Percentiles rank a stretch among this genome's conserved stretches.
phyloP scores from a whole-genome alignment of 1,140 invertebrate genomes.

The Drosophila sechellia region DNA sequence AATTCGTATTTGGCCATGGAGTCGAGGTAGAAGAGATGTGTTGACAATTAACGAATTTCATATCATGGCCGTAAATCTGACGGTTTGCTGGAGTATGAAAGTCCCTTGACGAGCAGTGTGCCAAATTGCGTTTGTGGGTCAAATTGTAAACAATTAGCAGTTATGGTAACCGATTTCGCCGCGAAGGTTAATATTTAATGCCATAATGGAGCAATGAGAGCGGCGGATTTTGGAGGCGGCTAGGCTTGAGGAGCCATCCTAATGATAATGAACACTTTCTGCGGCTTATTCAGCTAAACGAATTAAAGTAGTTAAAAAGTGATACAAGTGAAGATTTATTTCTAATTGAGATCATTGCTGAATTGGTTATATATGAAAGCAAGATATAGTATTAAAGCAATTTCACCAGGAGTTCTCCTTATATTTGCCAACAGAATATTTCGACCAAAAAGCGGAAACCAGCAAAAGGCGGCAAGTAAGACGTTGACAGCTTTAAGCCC shows the following conservation, averaged over 20 bases:
- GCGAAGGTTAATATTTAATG: conserved; percentile 37
- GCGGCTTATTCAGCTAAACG: background rate
- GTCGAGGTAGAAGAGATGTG: conserved; percentile 20
- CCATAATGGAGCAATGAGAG: conserved; percentile 48
- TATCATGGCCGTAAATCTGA: conserved; percentile 66
- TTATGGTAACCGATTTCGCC: conserved; percentile 33
- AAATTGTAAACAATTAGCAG: conserved; percentile 60
- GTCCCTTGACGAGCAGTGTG: conserved; percentile 26
- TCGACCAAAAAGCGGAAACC: background rate
- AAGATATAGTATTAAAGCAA: too few species aligned
- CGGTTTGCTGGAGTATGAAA: conserved; percentile 34
- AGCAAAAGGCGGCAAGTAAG: background rate
- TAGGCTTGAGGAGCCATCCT: conserved; percentile 16
- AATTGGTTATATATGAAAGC: too few species aligned
- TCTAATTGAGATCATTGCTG: too few species aligned
- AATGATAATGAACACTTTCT: conserved; percentile 26
- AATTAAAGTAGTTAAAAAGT: background rate
- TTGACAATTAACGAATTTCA: conserved; percentile 72
- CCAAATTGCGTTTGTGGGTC: conserved; percentile 55
- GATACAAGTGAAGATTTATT: background rate
- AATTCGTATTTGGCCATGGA: conserved; percentile 36
- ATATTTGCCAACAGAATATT: background rate
- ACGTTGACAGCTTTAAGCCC: background rate
- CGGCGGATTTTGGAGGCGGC: conserved; percentile 16
- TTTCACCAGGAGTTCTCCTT: background rate